Evolutionary conservation across 2,113 vertebrate genomes (phyloP), one percentile per base, ranked within the genome.

Genomic region (Ginglymostoma cirratum): DNA sequence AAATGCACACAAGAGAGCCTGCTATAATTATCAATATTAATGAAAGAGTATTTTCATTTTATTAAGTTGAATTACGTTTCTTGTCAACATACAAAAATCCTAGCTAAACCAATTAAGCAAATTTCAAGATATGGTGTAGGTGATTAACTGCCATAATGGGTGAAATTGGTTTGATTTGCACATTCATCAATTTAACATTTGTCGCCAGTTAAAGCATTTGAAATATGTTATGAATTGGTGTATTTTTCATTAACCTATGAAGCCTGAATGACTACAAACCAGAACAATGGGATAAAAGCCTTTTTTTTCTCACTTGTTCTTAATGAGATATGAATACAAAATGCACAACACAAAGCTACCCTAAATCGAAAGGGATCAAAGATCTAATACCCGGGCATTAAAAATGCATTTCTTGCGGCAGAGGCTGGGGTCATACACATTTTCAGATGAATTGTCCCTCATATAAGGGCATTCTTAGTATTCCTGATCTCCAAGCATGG

Each of bases 21-120:
- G 94, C 69, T 95, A 66, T 72, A 72, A 95, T 72, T 52, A 72
- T 95, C 52, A 15, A 95, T 27, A 3, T 72, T 45, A 95, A 95
- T 95, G 24, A 72, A 72, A 67, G 38, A 15, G n/a, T 34, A 14
- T 95, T 72, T 95, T 95, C 94, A 76, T 12, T 95, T 95, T 70
- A 61, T 67, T 69, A 70, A 72, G 67, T 70, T 72, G 12, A 95
- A 95, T 95, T 5, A 95, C 52, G 52, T 76, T 95, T 48, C n/a
- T 67, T 93, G 89, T 65, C 65, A 48, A 52, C 42, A 30, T 45
- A 17, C 87, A 42, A 72, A 17, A 30, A 27, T 95, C 45, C 42
- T 30, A 6, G 70, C 42, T 69, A 95, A 95, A 76, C 34, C 3
- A 66, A 93, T 93, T 93, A 93, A 93, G 23, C 15, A 7, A 17